Evolutionary conservation across 35 echinoderm and acorn worm genomes (phyloP), one percentile per base, ranked within the genome.

Genomic region (Apostichopus californicus): DNA sequence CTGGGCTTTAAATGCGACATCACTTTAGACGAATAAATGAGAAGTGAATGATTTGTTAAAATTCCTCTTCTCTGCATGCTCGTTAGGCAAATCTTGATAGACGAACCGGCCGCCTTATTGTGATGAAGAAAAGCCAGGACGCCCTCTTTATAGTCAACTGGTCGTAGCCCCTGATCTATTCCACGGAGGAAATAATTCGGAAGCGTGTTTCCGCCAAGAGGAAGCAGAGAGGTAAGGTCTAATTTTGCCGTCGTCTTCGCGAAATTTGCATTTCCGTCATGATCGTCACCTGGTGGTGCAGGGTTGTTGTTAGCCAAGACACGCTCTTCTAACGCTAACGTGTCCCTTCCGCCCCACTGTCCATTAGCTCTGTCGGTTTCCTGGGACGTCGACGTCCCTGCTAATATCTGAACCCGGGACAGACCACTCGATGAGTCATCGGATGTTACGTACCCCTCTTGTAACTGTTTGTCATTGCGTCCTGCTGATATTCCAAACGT

Each of bases 81-180:
- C 3, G 46, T 7, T 9, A 89, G 13, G 54, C 86, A 89, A 1
- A 34, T 11, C 54, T 89, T 89, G 15, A 89, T 89, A 5, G 86
- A 89, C 4, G 86, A 89, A 8, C 86, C 86, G 18, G 86, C 86
- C 1, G 86, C 86, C 18, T 89, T 89, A 54, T 89, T 89, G 68
- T 89, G 86, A 55, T 89, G 86, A 53, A 89, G 86, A 55, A 89
- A 89, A 11, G 63, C 23, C 2, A 89, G 34, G 9, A 89, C 54
- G 72, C 86, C 86, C 18, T 89, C 46, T 64, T 72, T 61, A 21
- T 89, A 89, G 18, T 68, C 6, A 34, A 17, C 21, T 5, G 86
- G 86, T 52, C 13, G 24, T 28, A 89, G 8, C 0, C 86, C 86
- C 6, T 9, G 24, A 52, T 13, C 28, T 8, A 68, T 73, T 3